A percentile compares a stretch with the other conserved stretches of the same genome.
These are phyloP conservation scores for Protosalanx chinensis DNA, from an alignment of 2,797 vertebrate genomes.

Conservation along the genomic window DNA sequence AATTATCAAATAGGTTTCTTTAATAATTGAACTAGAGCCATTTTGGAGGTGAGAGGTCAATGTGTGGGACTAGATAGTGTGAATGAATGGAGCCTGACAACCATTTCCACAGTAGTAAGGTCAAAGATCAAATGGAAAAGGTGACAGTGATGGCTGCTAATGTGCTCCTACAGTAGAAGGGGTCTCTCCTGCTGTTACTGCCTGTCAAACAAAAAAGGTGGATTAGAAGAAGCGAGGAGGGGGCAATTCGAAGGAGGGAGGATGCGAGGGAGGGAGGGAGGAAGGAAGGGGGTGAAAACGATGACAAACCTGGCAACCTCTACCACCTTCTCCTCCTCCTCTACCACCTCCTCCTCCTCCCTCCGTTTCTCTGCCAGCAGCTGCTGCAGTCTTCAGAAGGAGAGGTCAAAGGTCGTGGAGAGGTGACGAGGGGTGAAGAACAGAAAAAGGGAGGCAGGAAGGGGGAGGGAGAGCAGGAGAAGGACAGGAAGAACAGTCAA, in stretches of 20 bases:
- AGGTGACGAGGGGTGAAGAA: constrained; percentile 76
- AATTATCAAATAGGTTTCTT: neutral
- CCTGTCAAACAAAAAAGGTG: constrained; percentile 66
- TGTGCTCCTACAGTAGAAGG: constrained; percentile 18
- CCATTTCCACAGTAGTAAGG: neutral
- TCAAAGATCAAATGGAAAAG: neutral
- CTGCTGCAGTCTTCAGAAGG: constrained; percentile 91
- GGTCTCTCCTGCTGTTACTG: constrained; percentile 60
- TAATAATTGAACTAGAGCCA: neutral
- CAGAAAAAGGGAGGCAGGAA: constrained; percentile 77
- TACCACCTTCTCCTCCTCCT: constrained; percentile 74
- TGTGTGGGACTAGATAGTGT: neutral
- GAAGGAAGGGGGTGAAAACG: constrained; percentile 62
- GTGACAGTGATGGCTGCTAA: constrained; percentile 5
- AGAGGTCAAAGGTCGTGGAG: constrained; percentile 79
- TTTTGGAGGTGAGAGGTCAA: constrained; percentile 10
- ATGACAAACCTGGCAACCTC: constrained; percentile 94
- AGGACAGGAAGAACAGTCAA: constrained; percentile 33
- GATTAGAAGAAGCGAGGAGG: constrained; percentile 41
- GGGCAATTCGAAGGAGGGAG: constrained; percentile 40
- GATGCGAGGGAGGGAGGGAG: constrained; percentile 31
- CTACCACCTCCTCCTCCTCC: constrained; percentile 75
- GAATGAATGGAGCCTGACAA: neutral
- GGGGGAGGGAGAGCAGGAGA: constrained; percentile 72
- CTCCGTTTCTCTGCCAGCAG: constrained; percentile 93